phyloP scores from a whole-genome alignment of 2,888 invertebrate species.

The Homarus gammarus region DNA sequence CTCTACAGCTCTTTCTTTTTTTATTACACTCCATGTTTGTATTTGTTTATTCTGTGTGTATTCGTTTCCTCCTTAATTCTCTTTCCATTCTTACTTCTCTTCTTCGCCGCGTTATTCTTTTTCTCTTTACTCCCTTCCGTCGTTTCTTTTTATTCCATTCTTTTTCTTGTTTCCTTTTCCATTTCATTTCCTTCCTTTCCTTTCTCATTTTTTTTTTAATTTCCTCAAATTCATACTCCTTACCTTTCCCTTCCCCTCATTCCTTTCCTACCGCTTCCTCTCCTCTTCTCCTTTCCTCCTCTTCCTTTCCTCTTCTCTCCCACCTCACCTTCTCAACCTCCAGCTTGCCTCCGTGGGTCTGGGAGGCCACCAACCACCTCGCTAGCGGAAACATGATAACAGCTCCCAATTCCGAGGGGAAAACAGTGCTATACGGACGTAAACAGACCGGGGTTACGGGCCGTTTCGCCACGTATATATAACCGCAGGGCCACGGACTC shows the following conservation, averaged over 20 bases:
- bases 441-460: constrained; percentile 12
- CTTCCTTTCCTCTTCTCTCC: background rate
- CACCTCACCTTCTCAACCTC: background rate
- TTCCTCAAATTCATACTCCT: background rate
- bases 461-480: constrained; percentile 12
- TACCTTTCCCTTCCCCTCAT: background rate
- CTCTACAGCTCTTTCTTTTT: background rate
- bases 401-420: constrained; percentile 22
- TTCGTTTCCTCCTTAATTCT: background rate
- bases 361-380: background rate
- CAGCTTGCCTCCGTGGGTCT: background rate
- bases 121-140: background rate
- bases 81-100: background rate
- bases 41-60: no score
- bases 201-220: no score
- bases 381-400: constrained; percentile 36
- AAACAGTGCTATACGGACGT: constrained; percentile 16
- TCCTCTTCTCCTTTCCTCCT: background rate
- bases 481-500: constrained; percentile 10
- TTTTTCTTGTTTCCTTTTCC: background rate
- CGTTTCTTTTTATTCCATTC: no score
- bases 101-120: background rate
- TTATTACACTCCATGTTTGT: no score
- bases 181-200: background rate
- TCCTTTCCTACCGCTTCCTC: background rate